Evolutionary conservation across 2,888 invertebrate genomes (phyloP), one percentile per base, ranked within the genome.

Genomic region (Cheilosia impressa): DNA sequence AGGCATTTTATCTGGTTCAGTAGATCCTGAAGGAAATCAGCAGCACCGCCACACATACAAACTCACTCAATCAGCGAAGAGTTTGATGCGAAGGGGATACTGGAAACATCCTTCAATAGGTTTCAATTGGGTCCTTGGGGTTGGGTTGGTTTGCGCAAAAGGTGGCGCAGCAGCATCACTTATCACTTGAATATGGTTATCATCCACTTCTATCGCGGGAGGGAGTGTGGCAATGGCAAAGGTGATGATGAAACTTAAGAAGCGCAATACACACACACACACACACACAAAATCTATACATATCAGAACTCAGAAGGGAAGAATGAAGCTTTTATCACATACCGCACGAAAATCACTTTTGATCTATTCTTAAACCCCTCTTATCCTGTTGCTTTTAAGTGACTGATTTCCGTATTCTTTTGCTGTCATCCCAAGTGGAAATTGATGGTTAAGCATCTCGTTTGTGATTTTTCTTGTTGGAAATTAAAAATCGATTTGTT

Each of bases 101-200:
- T 78, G 72, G 78, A 82, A 83, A 78, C 72, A 83, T 73, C 57
- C 78, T 78, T 83, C 72, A 83, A 83, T 83, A 78, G 78, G 83
- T 78, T 83, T 83, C 78, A 83, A 83, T 78, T 83, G 83, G 62
- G 63, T 83, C 57, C 83, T 73, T 68, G 55, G 60, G 65, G 62
- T 62, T 27, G 27, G 27, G 5, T 27, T 27, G 27, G 27, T 71
- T 75, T 47, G 68, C 47, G 65, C 84, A 80, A 79, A 79, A 69
- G 80, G 43, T 50, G 63, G 45, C 38, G 66, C 41, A 52, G 68
- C 47, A 75, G 58, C 79, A 79, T 47, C 47, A 47, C 19, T 47
- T 47, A 17, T 79, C 79, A 75, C 75, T 84, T 84, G 69, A 79
- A 79, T 79, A 75, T 65, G 69, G 79, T 79, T 79, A 79, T 79